phyloP scores from a whole-genome alignment of 2,888 invertebrate species.

The Sminthurides aquaticus region DNA sequence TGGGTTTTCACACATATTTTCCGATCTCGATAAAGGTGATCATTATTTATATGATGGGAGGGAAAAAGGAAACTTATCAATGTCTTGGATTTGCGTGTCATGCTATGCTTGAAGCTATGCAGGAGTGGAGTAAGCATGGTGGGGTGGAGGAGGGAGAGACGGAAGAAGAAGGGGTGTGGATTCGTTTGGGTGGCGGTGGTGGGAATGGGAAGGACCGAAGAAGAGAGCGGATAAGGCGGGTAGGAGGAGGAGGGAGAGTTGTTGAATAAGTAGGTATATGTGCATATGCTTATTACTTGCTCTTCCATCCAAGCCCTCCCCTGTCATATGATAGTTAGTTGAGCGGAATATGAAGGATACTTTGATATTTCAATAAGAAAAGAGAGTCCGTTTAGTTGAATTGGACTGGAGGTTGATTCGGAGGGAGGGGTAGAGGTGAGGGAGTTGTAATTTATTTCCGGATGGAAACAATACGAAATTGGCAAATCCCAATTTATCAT shows the following conservation, averaged over 20 bases:
- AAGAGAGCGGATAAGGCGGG: too few species aligned
- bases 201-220: too few species aligned
- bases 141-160: too few species aligned
- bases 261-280: too few species aligned
- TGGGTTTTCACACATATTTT: constrained; percentile 7
- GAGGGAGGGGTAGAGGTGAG: constrained; percentile 28
- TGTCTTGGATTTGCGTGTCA: constrained; percentile 1
- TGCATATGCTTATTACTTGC: too few species aligned
- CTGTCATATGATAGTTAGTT: neutral
- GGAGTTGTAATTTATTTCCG: constrained; percentile 25
- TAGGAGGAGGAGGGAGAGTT: too few species aligned
- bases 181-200: too few species aligned
- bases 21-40: constrained; percentile 7
- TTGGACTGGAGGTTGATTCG: neutral
- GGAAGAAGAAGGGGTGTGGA: too few species aligned
- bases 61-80: constrained; percentile 1
- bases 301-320: neutral
- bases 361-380: constrained; percentile 9
- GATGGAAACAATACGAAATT: constrained; percentile 29
- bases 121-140: too few species aligned
- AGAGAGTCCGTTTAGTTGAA: neutral
- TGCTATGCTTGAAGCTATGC: too few species aligned
- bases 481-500: constrained; percentile 43
- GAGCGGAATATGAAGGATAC: neutral
- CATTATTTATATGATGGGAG: constrained; percentile 1